These are phyloP conservation scores for Gracilinanus agilis DNA, from an alignment of 2,113 vertebrate genomes.

Conservation along the genomic window DNA sequence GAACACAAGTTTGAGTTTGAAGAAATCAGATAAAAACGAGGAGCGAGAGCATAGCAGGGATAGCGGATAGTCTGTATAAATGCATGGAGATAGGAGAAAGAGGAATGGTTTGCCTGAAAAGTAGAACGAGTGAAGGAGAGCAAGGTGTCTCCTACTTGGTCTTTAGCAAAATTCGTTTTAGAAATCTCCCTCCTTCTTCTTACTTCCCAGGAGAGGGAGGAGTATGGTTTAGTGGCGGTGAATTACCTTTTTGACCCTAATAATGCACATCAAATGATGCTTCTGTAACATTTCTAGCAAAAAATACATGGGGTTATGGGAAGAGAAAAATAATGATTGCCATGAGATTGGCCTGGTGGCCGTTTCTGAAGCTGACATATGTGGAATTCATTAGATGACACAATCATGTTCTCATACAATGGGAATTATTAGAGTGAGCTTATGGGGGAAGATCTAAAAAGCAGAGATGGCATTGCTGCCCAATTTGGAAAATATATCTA, in stretches of 20 bases:
- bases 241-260: background rate
- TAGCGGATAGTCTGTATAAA: background rate
- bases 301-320: background rate
- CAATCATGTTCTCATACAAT: background rate
- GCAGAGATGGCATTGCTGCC: constrained; percentile 4
- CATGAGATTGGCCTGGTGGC: constrained; percentile 56
- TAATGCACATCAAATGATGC: background rate
- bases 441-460: background rate
- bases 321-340: background rate
- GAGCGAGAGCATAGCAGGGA: background rate
- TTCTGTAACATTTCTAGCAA: background rate
- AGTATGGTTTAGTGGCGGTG: background rate
- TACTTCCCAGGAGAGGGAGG: background rate
- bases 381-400: constrained; percentile 48
- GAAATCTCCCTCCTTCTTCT: background rate
- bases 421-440: constrained; percentile 9
- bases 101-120: background rate
- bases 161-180: background rate
- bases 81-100: background rate
- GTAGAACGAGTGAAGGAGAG: background rate
- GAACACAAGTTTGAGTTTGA: background rate
- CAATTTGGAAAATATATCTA: background rate
- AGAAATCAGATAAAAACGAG: background rate
- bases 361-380: constrained; percentile 44
- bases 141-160: background rate